Base-by-base conservation (phyloP, 2,113 vertebrate genomes). In the Fregetta grallaria region DNA sequence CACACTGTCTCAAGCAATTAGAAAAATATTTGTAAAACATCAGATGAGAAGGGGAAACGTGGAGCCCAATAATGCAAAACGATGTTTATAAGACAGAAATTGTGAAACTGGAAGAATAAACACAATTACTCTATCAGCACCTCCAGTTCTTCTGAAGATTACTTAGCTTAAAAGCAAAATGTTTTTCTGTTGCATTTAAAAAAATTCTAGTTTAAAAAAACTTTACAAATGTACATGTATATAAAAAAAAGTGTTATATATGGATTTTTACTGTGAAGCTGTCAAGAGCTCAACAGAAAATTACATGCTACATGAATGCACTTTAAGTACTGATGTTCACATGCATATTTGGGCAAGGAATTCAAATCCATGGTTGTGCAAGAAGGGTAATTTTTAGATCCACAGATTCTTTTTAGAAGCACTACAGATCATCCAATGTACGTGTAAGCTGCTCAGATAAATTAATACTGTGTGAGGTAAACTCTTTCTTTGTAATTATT, bases 21-120 rank as follows among this genome's bases (percentile, higher is more conserved):
- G 98, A 98, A 98, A 98, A 98, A 98, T 98, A 98, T 98, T 98
- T 98, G 98, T 98, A 98, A 98, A 98, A 97, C 97, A 98, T 98
- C 97, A 98, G 97, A 98, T 98, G 97, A 97, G 96, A 97, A 97
- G 95, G 97, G 97, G 95, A 96, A 98, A 97, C 58, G 74, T 92
- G 96, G 97, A 97, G 96, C 90, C 96, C 96, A 98, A 98, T 98
- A 98, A 98, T 96, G 96, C 96, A 98, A 98, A 98, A 97, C 97
- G 96, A 97, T 98, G 96, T 98, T 98, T 98, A 97, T 97, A 97
- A 97, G 94, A 96, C 88, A 97, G 96, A 97, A 98, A 97, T 97
- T 97, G 97, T 97, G 98, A 98, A 98, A 98, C 94, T 96, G 90
- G 95, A 96, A 97, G 98, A 97, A 94, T 97, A 98, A 98, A 98